Base-by-base conservation (phyloP, 2,888 invertebrate species). In the Protonemura montana region DNA sequence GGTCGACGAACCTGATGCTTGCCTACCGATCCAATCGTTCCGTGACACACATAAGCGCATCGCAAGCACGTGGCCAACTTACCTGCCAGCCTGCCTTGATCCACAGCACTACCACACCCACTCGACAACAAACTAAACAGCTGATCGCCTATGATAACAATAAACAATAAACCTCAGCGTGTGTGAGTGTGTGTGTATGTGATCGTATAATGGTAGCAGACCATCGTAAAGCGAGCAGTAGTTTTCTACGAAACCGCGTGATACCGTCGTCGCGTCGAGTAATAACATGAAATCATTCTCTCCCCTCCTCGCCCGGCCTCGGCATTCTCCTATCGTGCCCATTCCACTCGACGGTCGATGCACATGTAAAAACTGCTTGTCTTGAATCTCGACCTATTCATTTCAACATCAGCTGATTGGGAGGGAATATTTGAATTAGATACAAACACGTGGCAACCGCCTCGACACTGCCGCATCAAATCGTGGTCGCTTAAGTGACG, bases 301-400 rank as follows among this genome's bases (percentile, higher is more conserved):
- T 42, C 82, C 41, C 26, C 41, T 35, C 35, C n/a, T 6, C 82
- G 3, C 41, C 78, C 25, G 78, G 10, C 78, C 81, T 85, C 86
- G 41, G 78, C 85, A 82, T 86, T 85, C 78, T 27, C 80, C 84
- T 80, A 41, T 30, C 81, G 30, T 29, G 28, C 81, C 30, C 81
- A 30, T 81, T 81, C 29, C 81, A 28, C 35, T 10, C 80, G 25
- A 29, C 29, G 41, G 77, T 78, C 86, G 85, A 85, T 86, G 83
- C 87, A 85, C 87, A 84, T 87, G 86, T 86, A 87, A 87, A 86
- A 86, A 86, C 82, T 86, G 85, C 86, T 86, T 86, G 86, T 87
- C 86, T 86, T 86, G 86, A 85, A 28, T 28, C 28, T 59, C 85
- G 76, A 87, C 82, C 85, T 83, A 85, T 86, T 85, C 87, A 84